Conservation (phyloP, 1,140 invertebrate genomes). For the Adoxophyes honmai region DNA sequence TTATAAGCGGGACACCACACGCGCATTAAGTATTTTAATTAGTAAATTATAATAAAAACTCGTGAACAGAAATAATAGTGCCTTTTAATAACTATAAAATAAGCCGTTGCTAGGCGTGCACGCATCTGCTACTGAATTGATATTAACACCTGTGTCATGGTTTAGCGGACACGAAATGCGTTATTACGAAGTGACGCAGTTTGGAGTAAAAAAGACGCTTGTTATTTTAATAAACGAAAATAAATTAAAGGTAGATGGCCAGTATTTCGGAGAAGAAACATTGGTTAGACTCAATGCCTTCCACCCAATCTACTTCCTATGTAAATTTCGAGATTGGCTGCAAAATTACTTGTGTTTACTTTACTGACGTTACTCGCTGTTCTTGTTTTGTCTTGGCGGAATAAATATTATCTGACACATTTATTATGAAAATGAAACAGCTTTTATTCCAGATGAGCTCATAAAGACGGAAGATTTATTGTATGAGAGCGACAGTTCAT, state of each 20-base stretch:
- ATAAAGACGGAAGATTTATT: slow-evolving; percentile 13
- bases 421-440: slow-evolving; percentile 13
- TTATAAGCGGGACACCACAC: no score
- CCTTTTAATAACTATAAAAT: no score
- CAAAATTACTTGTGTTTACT: not conserved
- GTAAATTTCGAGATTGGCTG: not conserved
- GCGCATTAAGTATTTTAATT: no score
- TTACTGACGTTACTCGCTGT: not conserved
- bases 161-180: not conserved
- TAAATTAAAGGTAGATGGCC: no score
- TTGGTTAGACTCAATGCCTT: no score
- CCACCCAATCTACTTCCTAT: no score
- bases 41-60: no score
- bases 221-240: no score
- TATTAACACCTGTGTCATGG: slow-evolving; percentile 38
- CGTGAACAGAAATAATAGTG: no score
- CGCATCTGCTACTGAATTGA: slow-evolving; percentile 24
- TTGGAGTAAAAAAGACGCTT: no score
- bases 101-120: not conserved
- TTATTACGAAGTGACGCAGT: no score
- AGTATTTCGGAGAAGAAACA: no score
- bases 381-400: not conserved
- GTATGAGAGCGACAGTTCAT: slow-evolving; percentile 7
- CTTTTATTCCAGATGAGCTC: slow-evolving; percentile 13
- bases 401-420: slow-evolving; percentile 9